Evolutionary conservation across 2,888 invertebrate genomes (phyloP), one percentile per base, ranked within the genome.

Genomic region (Oscheius onirici): DNA sequence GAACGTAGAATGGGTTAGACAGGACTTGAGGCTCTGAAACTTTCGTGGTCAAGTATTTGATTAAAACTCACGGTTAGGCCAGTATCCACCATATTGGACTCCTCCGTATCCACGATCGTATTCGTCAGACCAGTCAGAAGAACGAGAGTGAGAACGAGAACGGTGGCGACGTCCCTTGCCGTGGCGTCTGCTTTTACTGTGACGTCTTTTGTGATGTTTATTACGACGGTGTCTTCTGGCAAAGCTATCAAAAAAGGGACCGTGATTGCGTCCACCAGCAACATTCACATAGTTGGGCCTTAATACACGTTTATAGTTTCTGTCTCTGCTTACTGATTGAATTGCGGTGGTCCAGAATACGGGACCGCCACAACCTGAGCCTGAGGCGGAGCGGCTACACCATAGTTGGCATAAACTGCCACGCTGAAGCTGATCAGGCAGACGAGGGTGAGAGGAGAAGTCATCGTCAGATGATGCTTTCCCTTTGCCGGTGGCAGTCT

Each of bases 211-310:
- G 24, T 52, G 22, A 13, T 52, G 52, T 24, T 13, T 52, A 6
- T 24, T 3, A 13, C 20, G 28, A n/a, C 34, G 57, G 28, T 57
- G 57, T 3, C 34, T 5, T 13, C n/a, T 34, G 51, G 34, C 24
- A 49, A 51, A 51, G 15, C 51, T 51, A 34, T 65, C 65, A 15
- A 65, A 28, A 51, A 65, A 65, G 13, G 49, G 3, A 2, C 65
- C 65, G 17, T 65, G 52, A 15, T 17, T 2, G 24, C n/a, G 8
- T 26, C 65, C 65, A 13, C 10, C 34, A 2, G 15, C n/a, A 6
- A 65, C 65, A 52, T 65, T 65, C 11, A 40, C 49, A 15, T 34
- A 65, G 2, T 3, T 51, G n/a, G 65, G 65, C 13, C 65, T 65
- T 20, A 44, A 63, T n/a, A n/a, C n/a, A n/a, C n/a, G n/a, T n/a